A percentile compares a stretch with the other conserved stretches of the same genome.
Evolutionary conservation across 2,888 invertebrate species (phyloP).

Genomic region (Mythimna pallens): DNA sequence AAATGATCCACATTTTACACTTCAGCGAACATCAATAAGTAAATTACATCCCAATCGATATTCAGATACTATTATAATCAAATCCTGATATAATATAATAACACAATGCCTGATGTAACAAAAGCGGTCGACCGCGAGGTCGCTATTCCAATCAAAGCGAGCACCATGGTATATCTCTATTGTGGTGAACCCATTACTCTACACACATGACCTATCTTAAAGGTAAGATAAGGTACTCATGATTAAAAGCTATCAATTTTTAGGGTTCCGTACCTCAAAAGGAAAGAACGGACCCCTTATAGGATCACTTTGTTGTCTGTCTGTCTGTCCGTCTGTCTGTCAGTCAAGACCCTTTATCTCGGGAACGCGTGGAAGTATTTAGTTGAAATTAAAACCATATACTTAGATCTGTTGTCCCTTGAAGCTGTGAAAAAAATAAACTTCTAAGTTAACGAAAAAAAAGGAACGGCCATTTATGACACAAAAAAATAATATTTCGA

Average conservation of each 20-base stretch:
- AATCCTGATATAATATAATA: slow-evolving; percentile 39
- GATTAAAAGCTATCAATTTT: not conserved
- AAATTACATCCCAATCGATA: slow-evolving; percentile 28
- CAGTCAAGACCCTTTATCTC: too few species aligned
- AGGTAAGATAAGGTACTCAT: not conserved
- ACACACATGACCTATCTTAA: slow-evolving; percentile 13
- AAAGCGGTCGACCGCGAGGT: slow-evolving; percentile 21
- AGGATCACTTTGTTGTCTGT: too few species aligned
- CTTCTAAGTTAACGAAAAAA: too few species aligned
- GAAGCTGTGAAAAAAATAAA: too few species aligned
- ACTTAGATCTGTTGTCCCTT: too few species aligned
- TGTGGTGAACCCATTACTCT: slow-evolving; percentile 16
- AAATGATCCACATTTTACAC: slow-evolving; percentile 14
- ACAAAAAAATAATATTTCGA: too few species aligned
- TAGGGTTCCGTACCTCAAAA: not conserved
- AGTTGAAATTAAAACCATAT: too few species aligned
- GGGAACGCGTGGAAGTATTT: too few species aligned
- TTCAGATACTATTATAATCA: slow-evolving; percentile 31
- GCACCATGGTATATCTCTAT: slow-evolving; percentile 11
- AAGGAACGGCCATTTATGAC: too few species aligned
- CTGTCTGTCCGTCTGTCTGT: too few species aligned
- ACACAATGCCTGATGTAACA: slow-evolving; percentile 32
- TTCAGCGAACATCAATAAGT: not conserved
- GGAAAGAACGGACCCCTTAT: too few species aligned
- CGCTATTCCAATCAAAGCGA: slow-evolving; percentile 25